These are phyloP conservation scores for Campylomormyrus numenius DNA, from an alignment of 2,113 vertebrate species.

Conservation along the genomic window DNA sequence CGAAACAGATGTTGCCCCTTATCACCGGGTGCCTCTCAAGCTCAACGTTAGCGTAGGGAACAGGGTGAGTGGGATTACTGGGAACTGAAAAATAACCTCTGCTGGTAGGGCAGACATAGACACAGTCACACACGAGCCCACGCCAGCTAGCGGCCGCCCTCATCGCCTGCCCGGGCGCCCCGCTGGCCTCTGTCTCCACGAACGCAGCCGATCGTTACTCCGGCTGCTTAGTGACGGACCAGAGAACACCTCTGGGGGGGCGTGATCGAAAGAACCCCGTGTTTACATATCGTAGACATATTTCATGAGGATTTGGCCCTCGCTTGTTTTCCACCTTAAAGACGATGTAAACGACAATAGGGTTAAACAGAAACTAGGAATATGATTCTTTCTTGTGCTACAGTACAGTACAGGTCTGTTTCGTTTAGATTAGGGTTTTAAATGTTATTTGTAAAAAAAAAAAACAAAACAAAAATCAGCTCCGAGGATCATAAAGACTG, in stretches of 20 bases:
- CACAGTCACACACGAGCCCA: neutral
- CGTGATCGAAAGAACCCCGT: neutral
- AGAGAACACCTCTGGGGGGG: neutral
- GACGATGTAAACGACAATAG: neutral
- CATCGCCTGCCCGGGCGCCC: neutral
- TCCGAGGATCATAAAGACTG: neutral
- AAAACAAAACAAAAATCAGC: neutral
- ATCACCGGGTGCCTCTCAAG: slow-evolving; percentile 74
- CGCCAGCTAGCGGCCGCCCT: neutral
- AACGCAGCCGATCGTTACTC: neutral
- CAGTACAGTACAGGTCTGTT: neutral
- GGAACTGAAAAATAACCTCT: neutral
- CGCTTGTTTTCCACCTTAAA: neutral
- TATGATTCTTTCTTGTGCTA: neutral
- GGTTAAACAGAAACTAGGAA: neutral
- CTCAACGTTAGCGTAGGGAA: slow-evolving; percentile 35
- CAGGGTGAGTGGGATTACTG: neutral
- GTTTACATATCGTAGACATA: neutral
- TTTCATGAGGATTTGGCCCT: neutral
- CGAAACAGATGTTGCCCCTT: slow-evolving; percentile 92
- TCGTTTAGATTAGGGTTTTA: neutral
- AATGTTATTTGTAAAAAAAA: neutral
- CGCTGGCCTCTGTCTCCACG: neutral
- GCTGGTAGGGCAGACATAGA: neutral
- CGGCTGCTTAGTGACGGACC: neutral